Evolutionary conservation across 2,797 vertebrate genomes (phyloP).

Genomic region (Hemibagrus guttatus): DNA sequence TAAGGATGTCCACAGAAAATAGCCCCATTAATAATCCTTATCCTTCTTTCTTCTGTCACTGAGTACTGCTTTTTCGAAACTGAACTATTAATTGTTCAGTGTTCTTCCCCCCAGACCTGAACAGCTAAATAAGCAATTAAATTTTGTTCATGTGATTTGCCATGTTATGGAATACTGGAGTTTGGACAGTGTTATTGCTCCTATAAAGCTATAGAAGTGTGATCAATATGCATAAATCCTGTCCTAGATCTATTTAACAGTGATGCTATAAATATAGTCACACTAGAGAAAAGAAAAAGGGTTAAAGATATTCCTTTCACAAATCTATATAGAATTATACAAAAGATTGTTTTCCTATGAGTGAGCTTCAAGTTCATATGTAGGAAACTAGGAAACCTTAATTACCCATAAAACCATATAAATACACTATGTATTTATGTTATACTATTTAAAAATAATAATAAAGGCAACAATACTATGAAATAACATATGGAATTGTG

Average conservation of each 20-base stretch:
- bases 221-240: slow-evolving; percentile 32
- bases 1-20: slow-evolving; percentile 47
- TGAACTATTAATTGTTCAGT: slow-evolving; percentile 32
- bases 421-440: not conserved
- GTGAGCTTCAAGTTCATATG: not conserved
- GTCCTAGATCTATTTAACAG: slow-evolving; percentile 19
- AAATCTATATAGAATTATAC: not conserved
- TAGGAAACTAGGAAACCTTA: not conserved
- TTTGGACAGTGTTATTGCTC: not conserved
- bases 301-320: not conserved
- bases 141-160: slow-evolving; percentile 23
- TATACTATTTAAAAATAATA: not conserved
- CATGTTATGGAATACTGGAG: slow-evolving; percentile 20
- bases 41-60: slow-evolving; percentile 49
- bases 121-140: slow-evolving; percentile 28
- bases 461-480: not conserved
- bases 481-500: not conserved
- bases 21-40: slow-evolving; percentile 53
- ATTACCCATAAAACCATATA: not conserved
- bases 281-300: not conserved
- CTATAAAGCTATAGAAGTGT: slow-evolving; percentile 21
- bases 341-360: not conserved
- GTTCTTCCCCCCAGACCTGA: slow-evolving; percentile 36
- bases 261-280: not conserved
- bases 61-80: slow-evolving; percentile 28